A percentile compares a stretch with the other conserved stretches of the same genome.
Conservation (phyloP, 2,888 invertebrate species). For the Netelia inedita region DNA sequence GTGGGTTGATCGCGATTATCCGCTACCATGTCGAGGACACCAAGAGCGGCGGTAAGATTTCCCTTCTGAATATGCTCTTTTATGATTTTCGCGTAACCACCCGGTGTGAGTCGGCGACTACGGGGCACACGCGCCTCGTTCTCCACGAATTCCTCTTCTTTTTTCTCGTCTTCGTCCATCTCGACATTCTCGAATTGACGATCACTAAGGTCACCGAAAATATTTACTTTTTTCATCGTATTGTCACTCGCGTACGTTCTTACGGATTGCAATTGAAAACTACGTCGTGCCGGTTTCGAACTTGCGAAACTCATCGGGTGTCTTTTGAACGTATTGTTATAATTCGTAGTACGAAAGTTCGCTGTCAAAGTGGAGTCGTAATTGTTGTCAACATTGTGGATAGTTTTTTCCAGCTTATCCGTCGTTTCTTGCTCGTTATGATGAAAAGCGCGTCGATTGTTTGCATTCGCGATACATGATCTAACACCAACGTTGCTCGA, state of each 20-base stretch:
- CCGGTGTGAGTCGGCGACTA: conserved; percentile 86
- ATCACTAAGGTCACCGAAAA: conserved; percentile 77
- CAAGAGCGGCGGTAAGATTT: conserved; percentile 91
- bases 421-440: not conserved
- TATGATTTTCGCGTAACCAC: conserved; percentile 90
- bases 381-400: not conserved
- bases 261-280: not conserved
- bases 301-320: not conserved
- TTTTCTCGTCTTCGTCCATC: conserved; percentile 77
- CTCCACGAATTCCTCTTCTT: conserved; percentile 76
- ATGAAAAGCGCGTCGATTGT: conserved; percentile 43
- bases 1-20: conserved; percentile 93
- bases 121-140: conserved; percentile 71
- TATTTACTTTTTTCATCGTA: conserved; percentile 69
- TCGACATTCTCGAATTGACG: conserved; percentile 73
- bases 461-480: conserved; percentile 25
- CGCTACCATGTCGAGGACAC: conserved; percentile 92
- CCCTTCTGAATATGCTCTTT: conserved; percentile 89
- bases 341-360: not conserved
- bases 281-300: not conserved
- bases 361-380: not conserved
- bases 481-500: conserved; percentile 25
- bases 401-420: not conserved
- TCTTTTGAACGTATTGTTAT: not conserved
- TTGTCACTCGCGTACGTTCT: conserved; percentile 34